phyloP scores from a whole-genome alignment of 2,113 vertebrate genomes.

The Oophaga pumilio region DNA sequence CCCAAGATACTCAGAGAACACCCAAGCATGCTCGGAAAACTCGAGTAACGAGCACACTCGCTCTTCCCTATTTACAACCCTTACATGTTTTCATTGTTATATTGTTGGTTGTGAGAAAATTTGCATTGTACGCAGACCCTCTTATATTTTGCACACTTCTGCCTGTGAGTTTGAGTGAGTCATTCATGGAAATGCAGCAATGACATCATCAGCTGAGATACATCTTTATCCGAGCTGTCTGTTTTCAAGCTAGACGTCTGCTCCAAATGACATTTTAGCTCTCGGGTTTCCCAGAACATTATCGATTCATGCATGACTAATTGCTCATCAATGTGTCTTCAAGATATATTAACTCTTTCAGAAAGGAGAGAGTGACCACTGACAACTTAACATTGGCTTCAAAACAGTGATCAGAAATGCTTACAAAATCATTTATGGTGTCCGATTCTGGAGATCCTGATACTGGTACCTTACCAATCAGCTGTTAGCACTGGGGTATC shows the following conservation, averaged over 20 bases:
- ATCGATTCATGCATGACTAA: constrained; percentile 18
- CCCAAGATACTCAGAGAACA: too few species aligned
- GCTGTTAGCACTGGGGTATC: neutral
- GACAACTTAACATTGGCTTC: neutral
- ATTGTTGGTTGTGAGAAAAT: neutral
- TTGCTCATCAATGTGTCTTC: neutral
- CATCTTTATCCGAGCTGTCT: neutral
- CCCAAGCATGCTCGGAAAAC: too few species aligned
- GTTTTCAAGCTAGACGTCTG: constrained; percentile 7
- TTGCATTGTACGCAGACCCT: neutral
- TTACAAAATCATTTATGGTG: neutral
- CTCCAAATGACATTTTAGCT: neutral
- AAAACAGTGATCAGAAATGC: neutral
- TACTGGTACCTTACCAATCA: neutral
- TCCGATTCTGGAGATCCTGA: neutral
- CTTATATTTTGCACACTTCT: neutral
- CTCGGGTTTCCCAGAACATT: constrained; percentile 7
- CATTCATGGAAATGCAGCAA: constrained; percentile 11
- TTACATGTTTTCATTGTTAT: neutral
- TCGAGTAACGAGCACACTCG: too few species aligned
- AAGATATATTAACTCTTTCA: neutral
- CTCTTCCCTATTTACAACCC: neutral
- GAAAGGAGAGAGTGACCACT: neutral
- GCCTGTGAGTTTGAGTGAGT: neutral
- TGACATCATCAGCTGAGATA: constrained; percentile 9